Evolutionary conservation across 2,797 vertebrate genomes (phyloP), one percentile per base, ranked within the genome.

Genomic region (Coregonus suidteri): DNA sequence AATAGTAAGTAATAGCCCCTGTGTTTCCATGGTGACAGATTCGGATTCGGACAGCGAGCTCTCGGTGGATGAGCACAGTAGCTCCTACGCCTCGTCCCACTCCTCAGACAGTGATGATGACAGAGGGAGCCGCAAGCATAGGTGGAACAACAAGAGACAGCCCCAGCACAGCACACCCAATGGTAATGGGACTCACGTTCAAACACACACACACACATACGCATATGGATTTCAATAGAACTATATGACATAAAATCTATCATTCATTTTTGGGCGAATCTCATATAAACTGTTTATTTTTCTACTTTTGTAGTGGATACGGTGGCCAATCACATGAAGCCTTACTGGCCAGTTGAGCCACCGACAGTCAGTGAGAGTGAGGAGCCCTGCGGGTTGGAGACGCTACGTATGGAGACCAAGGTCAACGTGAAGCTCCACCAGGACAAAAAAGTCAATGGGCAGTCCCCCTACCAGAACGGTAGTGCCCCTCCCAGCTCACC

Each of bases 31-130:
- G 16, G 4, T 35, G 68, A 31, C 81, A 90, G 96, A 96, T 51
- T 97, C 96, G 0, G 96, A 97, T 86, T 96, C 96, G 0, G 96
- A 97, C 85, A 96, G 96, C 0, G 96, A 97, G 77, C 87, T 95
- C 65, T 97, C 96, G 6, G 87, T 92, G 0, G 96, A 96, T 1
- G 96, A 96, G 0, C 93, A 95, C 68, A 97, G 95, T 89, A 95
- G 95, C 64, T 97, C 95, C 0, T 96, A 94, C 0, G 96, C 95
- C 13, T 97, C 96, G 4, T 96, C 96, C 0, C 96, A 81, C 71
- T 96, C 96, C 0, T 96, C 96, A 0, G 96, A 97, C 87, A 96
- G 95, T 0, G 96, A 96, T 75, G 95, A 95, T 0, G 95, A 95
- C 0, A 87, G 87, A 0, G 82, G 82, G 0, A 91, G 90, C 16